A percentile compares a stretch with the other conserved stretches of the same genome.
phyloP scores from a whole-genome alignment of 2,888 invertebrate species.

The Epistrophella euchroma region DNA sequence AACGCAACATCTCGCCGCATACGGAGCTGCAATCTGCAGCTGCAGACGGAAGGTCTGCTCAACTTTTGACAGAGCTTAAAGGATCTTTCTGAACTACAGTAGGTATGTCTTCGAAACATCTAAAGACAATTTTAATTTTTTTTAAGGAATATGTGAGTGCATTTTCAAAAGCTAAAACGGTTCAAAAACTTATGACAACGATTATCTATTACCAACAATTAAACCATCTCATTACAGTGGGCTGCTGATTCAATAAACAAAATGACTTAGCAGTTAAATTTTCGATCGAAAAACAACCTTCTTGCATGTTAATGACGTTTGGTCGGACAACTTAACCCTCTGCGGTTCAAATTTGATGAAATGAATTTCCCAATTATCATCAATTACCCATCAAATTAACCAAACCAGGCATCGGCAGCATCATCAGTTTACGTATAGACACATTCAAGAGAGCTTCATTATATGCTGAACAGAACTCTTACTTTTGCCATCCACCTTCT shows the following conservation, averaged over 20 bases:
- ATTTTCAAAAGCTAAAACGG: no score
- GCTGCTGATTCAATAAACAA: conserved; percentile 4
- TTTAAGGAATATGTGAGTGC: no score
- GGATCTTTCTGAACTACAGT: no score
- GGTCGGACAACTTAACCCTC: conserved; percentile 57
- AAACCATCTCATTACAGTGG: not conserved
- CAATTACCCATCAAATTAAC: conserved; percentile 73
- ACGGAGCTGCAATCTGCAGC: no score
- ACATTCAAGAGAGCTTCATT: conserved; percentile 40
- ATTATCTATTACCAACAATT: not conserved
- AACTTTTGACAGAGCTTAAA: no score
- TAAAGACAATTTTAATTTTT: no score
- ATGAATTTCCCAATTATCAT: conserved; percentile 72
- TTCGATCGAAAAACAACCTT: conserved; percentile 19
- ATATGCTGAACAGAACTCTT: conserved; percentile 18
- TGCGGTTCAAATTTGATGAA: conserved; percentile 68
- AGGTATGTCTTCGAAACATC: no score
- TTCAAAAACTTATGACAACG: no score
- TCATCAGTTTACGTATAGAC: conserved; percentile 4
- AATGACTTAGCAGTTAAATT: conserved; percentile 6
- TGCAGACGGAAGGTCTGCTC: no score
- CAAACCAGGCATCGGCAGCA: conserved; percentile 50
- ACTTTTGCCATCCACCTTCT: not conserved
- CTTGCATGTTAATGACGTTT: conserved; percentile 49
- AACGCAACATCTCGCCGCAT: no score